phyloP scores from a whole-genome alignment of 2,797 vertebrate species.

The Lacerta agilis region DNA sequence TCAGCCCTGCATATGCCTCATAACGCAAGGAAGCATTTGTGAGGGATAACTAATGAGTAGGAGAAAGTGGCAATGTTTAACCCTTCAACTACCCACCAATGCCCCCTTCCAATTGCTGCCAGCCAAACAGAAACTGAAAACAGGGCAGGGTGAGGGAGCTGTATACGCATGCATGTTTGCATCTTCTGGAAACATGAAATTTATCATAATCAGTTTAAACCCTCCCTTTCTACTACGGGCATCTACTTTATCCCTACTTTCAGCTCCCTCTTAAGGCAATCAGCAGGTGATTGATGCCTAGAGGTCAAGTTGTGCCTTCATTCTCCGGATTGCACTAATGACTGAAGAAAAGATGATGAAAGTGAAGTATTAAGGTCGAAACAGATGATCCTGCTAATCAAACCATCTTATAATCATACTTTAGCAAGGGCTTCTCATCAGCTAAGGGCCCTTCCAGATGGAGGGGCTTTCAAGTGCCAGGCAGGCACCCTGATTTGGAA shows the following conservation, averaged over 20 bases:
- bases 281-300: background rate
- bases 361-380: constrained; percentile 8
- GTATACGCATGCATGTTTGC: background rate
- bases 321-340: background rate
- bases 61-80: background rate
- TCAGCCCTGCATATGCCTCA: background rate
- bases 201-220: constrained; percentile 2
- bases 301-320: background rate
- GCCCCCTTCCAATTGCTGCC: background rate
- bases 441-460: background rate
- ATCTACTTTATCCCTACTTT: background rate
- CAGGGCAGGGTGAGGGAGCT: too few species aligned
- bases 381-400: background rate
- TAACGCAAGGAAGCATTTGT: background rate
- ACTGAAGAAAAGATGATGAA: background rate
- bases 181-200: background rate
- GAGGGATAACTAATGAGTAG: background rate
- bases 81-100: background rate
- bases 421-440: background rate
- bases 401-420: background rate
- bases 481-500: background rate
- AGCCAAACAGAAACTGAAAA: background rate
- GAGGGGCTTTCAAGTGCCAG: background rate
- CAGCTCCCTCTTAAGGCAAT: constrained; percentile 7
- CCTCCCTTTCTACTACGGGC: background rate